A percentile compares a stretch with the other conserved stretches of the same genome.
Conservation (phyloP, 2,888 invertebrate genomes). For the Trachelus tabidus region DNA sequence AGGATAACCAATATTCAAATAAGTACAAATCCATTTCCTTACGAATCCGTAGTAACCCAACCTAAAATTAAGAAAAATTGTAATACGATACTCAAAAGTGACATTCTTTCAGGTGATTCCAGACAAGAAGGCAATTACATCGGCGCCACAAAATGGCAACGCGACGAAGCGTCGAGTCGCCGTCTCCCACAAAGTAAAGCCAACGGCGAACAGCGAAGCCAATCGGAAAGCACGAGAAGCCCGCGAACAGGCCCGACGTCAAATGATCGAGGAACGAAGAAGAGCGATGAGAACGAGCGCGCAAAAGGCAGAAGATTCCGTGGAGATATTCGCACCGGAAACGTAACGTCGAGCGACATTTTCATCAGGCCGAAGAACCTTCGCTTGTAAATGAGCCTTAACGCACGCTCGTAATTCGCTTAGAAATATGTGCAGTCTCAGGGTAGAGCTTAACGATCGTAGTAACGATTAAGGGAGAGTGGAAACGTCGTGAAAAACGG, state of each 20-base stretch:
- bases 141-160: constrained; percentile 48
- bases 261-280: constrained; percentile 82
- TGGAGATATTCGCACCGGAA: constrained; percentile 61
- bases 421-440: not conserved
- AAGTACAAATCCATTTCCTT: not conserved
- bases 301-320: constrained; percentile 44
- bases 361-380: not conserved
- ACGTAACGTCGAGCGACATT: constrained; percentile 50
- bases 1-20: not conserved
- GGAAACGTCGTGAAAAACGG: not conserved
- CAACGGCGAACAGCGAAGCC: constrained; percentile 63
- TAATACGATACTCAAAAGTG: not conserved
- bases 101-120: constrained; percentile 39
- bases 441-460: not conserved
- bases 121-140: constrained; percentile 40
- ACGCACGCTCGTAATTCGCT: not conserved
- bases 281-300: constrained; percentile 68
- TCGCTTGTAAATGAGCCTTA: not conserved
- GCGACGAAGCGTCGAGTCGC: constrained; percentile 50
- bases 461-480: not conserved
- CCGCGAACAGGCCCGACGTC: constrained; percentile 76
- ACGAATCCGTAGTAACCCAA: not conserved
- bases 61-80: not conserved
- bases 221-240: constrained; percentile 72
- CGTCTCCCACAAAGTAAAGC: constrained; percentile 50